phyloP scores from a whole-genome alignment of 2,113 vertebrate genomes.

The Colistium nudipinnis region DNA sequence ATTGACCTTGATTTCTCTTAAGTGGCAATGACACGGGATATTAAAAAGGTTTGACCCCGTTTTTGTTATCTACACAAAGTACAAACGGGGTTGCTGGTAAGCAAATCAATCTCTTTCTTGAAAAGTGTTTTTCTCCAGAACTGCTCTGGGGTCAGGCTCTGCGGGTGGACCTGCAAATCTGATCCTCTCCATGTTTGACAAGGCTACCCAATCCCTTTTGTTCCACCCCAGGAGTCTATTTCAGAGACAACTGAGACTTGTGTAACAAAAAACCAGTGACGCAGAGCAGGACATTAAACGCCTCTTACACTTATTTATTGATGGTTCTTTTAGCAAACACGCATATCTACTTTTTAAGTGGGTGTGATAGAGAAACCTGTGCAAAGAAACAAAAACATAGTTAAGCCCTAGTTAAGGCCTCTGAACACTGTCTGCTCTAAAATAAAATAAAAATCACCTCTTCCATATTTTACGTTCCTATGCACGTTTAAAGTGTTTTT shows the following conservation, averaged over 20 bases:
- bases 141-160: conserved; percentile 5
- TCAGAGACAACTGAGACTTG: conserved; percentile 62
- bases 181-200: conserved; percentile 65
- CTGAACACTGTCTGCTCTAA: too few species aligned
- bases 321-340: conserved; percentile 51
- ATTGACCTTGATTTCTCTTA: neutral
- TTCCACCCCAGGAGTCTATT: conserved; percentile 66
- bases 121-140: conserved; percentile 8
- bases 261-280: conserved; percentile 72
- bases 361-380: conserved; percentile 10
- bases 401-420: too few species aligned
- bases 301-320: conserved; percentile 73
- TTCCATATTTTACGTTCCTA: too few species aligned
- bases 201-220: conserved; percentile 69
- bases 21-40: too few species aligned
- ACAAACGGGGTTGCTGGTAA: neutral
- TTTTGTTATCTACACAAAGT: neutral
- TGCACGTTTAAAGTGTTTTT: too few species aligned
- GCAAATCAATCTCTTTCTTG: neutral
- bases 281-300: conserved; percentile 67
- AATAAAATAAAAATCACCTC: too few species aligned
- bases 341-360: neutral
- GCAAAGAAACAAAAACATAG: neutral
- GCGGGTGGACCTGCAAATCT: conserved; percentile 64
- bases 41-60: too few species aligned